These are phyloP conservation scores for Alviniconcha marisindica DNA, from an alignment of 1,140 invertebrate species.

Conservation along the genomic window DNA sequence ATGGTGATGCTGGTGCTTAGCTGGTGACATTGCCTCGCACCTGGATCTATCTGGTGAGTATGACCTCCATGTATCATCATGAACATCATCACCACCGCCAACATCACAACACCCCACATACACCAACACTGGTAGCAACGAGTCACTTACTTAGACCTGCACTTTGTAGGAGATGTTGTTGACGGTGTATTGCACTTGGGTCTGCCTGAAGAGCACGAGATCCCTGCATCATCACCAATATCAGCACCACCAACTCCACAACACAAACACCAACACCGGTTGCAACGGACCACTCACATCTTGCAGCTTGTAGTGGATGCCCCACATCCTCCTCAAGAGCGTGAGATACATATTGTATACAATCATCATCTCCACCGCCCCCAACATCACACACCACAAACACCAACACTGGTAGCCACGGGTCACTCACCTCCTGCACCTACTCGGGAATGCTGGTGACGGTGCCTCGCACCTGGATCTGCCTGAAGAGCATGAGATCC, in stretches of 20 bases:
- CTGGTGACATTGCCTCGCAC: slow-evolving; percentile 96
- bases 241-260: background rate
- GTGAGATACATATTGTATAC: slow-evolving; percentile 80
- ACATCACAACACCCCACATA: no score
- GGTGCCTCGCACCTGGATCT: slow-evolving; percentile 96
- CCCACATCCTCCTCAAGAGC: slow-evolving; percentile 91
- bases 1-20: no score
- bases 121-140: no score
- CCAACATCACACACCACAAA: background rate
- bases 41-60: slow-evolving; percentile 93
- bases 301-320: slow-evolving; percentile 93
- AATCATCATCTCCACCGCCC: no score
- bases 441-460: slow-evolving; percentile 96
- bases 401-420: background rate
- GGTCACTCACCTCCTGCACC: slow-evolving; percentile 86
- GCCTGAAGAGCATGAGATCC: slow-evolving; percentile 88
- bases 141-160: no score
- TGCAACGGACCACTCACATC: slow-evolving; percentile 80
- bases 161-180: no score
- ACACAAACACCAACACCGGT: background rate
- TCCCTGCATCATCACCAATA: slow-evolving; percentile 74
- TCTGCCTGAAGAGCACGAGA: slow-evolving; percentile 90
- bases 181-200: no score
- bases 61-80: slow-evolving; percentile 79
- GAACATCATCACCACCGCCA: background rate